Conservation (phyloP, 92 coral and sea anemone genomes). For the Porites cylindrica region DNA sequence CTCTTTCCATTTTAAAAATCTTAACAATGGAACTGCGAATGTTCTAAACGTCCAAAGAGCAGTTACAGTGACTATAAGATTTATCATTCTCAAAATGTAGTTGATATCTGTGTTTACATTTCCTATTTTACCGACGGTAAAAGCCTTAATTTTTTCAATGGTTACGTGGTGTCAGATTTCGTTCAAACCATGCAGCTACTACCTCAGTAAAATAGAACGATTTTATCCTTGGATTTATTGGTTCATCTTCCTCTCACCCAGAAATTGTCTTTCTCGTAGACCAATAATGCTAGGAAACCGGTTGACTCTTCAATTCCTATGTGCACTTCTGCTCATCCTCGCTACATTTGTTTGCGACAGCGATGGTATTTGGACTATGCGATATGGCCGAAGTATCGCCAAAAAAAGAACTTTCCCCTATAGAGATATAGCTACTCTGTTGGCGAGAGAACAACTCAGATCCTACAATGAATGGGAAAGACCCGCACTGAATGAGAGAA, state of each 20-base stretch:
- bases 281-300: slow-evolving; percentile 4
- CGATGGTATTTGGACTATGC: background rate
- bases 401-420: background rate
- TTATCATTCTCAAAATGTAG: background rate
- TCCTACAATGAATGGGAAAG: background rate
- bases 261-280: slow-evolving; percentile 1
- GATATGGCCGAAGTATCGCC: slow-evolving; percentile 7
- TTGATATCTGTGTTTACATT: background rate
- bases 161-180: background rate
- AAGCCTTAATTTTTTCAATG: background rate
- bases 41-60: no score
- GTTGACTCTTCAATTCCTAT: background rate
- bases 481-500: background rate
- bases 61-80: no score
- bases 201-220: background rate
- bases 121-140: background rate
- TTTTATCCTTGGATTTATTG: no score
- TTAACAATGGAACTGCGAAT: no score
- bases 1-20: no score
- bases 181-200: background rate
- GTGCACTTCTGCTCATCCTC: background rate
- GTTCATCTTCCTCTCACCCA: no score
- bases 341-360: background rate
- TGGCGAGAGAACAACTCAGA: background rate
- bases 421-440: background rate